Base-by-base conservation (phyloP, 2,888 invertebrate genomes). In the Diarsia brunnea region DNA sequence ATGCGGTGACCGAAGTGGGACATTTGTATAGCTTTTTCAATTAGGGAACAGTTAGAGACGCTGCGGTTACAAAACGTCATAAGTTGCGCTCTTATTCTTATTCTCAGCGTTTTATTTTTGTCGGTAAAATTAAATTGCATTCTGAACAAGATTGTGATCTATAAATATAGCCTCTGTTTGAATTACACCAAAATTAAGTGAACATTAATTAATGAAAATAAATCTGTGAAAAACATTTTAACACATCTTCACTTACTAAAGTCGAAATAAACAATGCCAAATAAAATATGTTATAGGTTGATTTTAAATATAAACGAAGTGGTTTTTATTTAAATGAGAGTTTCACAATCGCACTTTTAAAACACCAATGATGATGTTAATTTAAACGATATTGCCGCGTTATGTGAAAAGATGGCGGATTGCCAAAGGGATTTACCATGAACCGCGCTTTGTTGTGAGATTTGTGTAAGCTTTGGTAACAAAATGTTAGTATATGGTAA, bases 1-100 rank as follows among this genome's bases (percentile, higher is more conserved):
- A 95, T 95, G 95, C 93, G 94, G 95, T 93, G 95, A 93, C 94
- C 95, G 92, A 95, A 95, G 94, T 95, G 94, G 95, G 94, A 93
- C 95, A 94, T 91, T 89, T 92, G 93, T 94, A 92, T 93, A 91
- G 94, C 92, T 91, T 93, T 93, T 93, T 94, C 93, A 95, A 94
- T 94, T 94, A 94, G 89, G 91, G 89, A 93, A 91, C 91, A 91
- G 91, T 93, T 92, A 93, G 85, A 88, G 81, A 77, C 84, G 79
- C 87, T 76, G 71, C 61, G 77, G 73, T 71, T 71, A 64, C 60
- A 67, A 10, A 84, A 76, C 61, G 72, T 78, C 73, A 45, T 80
- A 85, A 81, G 78, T 84, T 11, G 11, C 31, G 24, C 53, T 19
- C 19, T 69, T 70, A 73, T 71, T 78, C 78, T 69, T 63, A 65